Base-by-base conservation (phyloP, 2,888 invertebrate genomes). In the Polymixis lichenea region DNA sequence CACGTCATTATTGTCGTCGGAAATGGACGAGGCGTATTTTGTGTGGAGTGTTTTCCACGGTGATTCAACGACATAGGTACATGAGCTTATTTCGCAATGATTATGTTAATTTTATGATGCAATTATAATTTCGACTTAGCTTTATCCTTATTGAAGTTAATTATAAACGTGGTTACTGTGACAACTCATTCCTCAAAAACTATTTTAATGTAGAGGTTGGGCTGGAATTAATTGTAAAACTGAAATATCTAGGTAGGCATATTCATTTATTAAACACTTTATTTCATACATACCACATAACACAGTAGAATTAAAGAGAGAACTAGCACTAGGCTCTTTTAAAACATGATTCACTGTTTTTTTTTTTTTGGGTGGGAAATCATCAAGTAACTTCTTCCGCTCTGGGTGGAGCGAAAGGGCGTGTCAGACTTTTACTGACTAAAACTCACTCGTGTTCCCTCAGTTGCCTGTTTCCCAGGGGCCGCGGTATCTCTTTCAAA, bases 61-160 rank as follows among this genome's bases (percentile, higher is more conserved):
- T 86, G 85, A 86, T 79, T 86, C 86, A 86, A 70, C 69, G 5
- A 38, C 3, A 38, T 75, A 78, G 25, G 25, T 68, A 58, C 9
- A 58, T 51, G 51, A 43, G 55, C 55, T 72, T 75, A 60, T 84
- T 84, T 74, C 72, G 60, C 73, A 81, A 68, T 60, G 38, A 32
- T 67, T 71, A 84, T 83, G 77, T 73, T 69, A 82, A 83, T 73
- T 80, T 25, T 17, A 53, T 61, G 43, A 49, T 28, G 69, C 15
- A 60, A 53, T 69, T 67, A 72, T 11, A 53, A 38, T 72, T 67
- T 56, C 0, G 15, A 43, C 25, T 43, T 38, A 58, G 58, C 32
- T 77, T 83, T 83, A 72, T 84, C 83, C 83, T 83, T 13, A n/a
- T 84, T 62, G 53, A 32, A 46, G 38, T 78, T 43, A 0, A 17